Conservation (phyloP, 2,113 vertebrate species). For the Malurus elegans region DNA sequence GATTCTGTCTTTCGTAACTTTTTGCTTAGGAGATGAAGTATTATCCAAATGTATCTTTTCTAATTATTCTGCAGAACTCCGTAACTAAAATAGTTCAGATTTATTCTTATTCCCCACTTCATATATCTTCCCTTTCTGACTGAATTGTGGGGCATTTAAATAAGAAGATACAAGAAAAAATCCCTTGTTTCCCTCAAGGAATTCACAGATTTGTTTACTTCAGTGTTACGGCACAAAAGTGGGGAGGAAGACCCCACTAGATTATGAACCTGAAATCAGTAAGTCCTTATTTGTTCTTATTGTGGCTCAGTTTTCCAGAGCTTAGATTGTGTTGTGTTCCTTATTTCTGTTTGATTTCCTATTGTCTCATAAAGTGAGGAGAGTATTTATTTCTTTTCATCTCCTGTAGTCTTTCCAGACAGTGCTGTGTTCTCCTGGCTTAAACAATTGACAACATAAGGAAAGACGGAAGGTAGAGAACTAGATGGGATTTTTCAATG, state of each 20-base stretch:
- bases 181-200: not conserved
- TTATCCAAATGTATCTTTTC: not conserved
- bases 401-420: not conserved
- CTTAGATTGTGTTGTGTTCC: not conserved
- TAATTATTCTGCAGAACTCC: not conserved
- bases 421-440: not conserved
- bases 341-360: not conserved
- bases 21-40: not conserved
- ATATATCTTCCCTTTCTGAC: not conserved
- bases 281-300: not conserved
- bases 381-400: not conserved
- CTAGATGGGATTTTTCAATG: not conserved
- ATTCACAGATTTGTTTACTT: not conserved
- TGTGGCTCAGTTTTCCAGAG: not conserved
- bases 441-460: not conserved
- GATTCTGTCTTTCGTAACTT: not conserved
- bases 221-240: not conserved
- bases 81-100: not conserved
- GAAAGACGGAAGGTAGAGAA: not conserved
- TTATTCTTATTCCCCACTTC: not conserved
- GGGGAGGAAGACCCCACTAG: not conserved
- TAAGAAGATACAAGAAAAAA: not conserved
- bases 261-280: not conserved
- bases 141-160: not conserved
- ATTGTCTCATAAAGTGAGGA: not conserved